Evolutionary conservation across 2,797 vertebrate genomes (phyloP).

Genomic region (Pseudochirops cupreus): DNA sequence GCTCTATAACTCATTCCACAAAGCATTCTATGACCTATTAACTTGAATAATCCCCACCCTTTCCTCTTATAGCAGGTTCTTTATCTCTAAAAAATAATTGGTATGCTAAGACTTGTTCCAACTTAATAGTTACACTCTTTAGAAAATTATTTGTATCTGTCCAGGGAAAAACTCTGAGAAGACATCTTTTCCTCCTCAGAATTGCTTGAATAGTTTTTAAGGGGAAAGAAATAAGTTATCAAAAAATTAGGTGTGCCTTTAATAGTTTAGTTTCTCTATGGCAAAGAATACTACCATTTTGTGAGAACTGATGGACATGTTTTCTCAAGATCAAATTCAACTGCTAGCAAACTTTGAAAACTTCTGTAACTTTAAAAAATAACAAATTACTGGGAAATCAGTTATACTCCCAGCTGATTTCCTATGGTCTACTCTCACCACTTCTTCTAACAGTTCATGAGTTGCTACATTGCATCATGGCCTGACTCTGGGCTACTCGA

Average conservation of each 20-base stretch:
- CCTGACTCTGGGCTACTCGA: background rate
- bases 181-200: background rate
- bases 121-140: background rate
- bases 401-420: background rate
- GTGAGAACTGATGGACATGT: conserved; percentile 78
- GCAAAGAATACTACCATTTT: conserved; percentile 62
- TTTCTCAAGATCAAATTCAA: conserved; percentile 68
- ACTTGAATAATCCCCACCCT: background rate
- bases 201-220: background rate
- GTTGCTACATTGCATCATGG: background rate
- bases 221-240: background rate
- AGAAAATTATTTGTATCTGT: background rate
- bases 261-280: conserved; percentile 34
- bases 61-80: background rate
- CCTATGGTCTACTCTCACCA: background rate
- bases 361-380: background rate
- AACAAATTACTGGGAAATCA: background rate
- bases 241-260: background rate
- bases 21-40: background rate
- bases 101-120: background rate
- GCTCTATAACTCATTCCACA: background rate
- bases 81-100: background rate
- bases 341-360: background rate
- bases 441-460: background rate
- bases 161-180: background rate